Percentiles rank a stretch among this genome's conserved stretches.
Conservation (phyloP, 2,888 invertebrate genomes). For the Punctoribates punctum region DNA sequence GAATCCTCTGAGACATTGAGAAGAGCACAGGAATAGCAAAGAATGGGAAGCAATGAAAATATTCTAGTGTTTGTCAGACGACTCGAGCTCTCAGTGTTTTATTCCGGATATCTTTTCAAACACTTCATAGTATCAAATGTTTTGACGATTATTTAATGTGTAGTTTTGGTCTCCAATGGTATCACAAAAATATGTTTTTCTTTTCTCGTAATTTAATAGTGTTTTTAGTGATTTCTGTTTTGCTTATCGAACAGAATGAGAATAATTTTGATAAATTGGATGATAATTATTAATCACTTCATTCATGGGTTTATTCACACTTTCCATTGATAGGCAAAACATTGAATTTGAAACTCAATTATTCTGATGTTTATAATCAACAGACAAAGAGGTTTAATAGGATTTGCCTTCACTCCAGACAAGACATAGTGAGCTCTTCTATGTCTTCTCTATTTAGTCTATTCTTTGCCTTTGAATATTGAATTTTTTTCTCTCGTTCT, state of each 20-base stretch:
- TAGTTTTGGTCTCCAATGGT: conserved; percentile 7
- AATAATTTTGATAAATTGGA: conserved; percentile 7
- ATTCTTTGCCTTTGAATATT: background rate
- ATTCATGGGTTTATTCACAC: background rate
- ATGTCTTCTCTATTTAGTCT: background rate
- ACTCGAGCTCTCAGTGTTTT: background rate
- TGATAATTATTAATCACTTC: conserved; percentile 8
- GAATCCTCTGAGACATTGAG: background rate
- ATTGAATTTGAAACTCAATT: conserved; percentile 10
- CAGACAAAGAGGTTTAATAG: too few species aligned
- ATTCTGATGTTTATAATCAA: background rate
- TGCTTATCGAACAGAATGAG: background rate
- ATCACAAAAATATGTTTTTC: background rate
- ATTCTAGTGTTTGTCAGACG: background rate
- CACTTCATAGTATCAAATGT: background rate
- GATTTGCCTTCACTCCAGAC: too few species aligned
- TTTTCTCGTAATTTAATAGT: background rate
- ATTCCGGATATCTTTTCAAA: too few species aligned
- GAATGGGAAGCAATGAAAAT: background rate
- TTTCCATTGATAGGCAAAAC: background rate
- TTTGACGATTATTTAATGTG: conserved; percentile 6
- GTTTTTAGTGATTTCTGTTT: background rate
- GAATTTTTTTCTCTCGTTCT: background rate
- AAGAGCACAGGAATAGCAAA: background rate
- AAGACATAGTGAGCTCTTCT: background rate